Base-by-base conservation (phyloP, 2,888 invertebrate genomes). In the Cyaniris semiargus region DNA sequence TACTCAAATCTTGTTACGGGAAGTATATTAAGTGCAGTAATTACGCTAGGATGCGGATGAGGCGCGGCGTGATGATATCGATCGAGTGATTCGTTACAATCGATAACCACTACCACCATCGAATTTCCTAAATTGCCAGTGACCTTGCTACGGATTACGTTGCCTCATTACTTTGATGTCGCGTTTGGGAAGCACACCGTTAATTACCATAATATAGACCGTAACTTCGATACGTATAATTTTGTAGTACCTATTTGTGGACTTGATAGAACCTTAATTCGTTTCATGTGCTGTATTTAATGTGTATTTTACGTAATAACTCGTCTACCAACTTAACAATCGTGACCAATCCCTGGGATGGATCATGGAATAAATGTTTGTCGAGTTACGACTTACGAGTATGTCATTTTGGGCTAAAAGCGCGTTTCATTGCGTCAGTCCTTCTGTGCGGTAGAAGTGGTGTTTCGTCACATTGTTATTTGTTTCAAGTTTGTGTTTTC, bases 401-500 rank as follows among this genome's bases (percentile, higher is more conserved):
- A 31, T 66, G 27, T 66, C 27, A 31, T 66, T 66, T 18, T 66
- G 27, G 66, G 66, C 66, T 31, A 27, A 66, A 27, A 66, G 23
- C 66, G 27, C 27, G 27, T 66, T 31, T 27, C 66, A 4, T 66
- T 66, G 66, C 66, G 27, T 66, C 66, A 66, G 15, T 15, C 23
- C 66, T 66, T 31, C 27, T 10, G 60, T 60, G 66, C 66, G 66
- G 27, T 27, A 66, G 66, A 66, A 66, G 66, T 66, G 66, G 27
- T 70, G 18, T 70, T 56, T 70, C 53, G 71, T 76, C 76, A 71
- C 76, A 34, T 56, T 53, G 70, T 56, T 56, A 34, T 34, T 34
- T 70, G 79, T 78, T 83, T 77, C 38, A 60, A 27, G 78, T 77
- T 76, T 53, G 80, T 44, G 78, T 27, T 66, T 66, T 77, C 77